Evolutionary conservation across 2,888 invertebrate species (phyloP).

Genomic region (Fabriciana adippe): DNA sequence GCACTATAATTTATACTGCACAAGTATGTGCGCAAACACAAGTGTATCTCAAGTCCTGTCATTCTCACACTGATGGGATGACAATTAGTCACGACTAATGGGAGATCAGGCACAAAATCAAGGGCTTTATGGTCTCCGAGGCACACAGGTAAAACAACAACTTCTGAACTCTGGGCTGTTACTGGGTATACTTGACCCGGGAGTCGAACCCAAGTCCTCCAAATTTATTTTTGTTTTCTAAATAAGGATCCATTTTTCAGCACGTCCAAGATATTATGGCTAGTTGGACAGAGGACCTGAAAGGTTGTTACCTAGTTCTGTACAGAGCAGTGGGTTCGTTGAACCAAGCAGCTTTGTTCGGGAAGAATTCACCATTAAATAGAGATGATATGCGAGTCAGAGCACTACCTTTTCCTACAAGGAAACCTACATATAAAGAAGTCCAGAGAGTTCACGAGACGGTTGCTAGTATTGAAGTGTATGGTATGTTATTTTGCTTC

Average conservation of each 20-base stretch:
- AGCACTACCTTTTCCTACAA: conserved; percentile 90
- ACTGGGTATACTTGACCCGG: conserved; percentile 7
- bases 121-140: too few relatives aligned
- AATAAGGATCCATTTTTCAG: conserved; percentile 64
- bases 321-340: conserved; percentile 88
- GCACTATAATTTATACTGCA: too few relatives aligned
- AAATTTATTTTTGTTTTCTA: neutral
- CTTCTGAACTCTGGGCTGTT: too few relatives aligned
- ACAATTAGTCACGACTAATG: too few relatives aligned
- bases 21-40: too few relatives aligned
- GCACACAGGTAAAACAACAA: too few relatives aligned
- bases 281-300: conserved; percentile 86
- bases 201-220: too few relatives aligned
- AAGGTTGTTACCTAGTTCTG: conserved; percentile 86
- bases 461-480: conserved; percentile 85
- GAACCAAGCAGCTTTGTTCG: conserved; percentile 88
- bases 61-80: too few relatives aligned
- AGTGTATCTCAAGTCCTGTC: too few relatives aligned
- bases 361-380: conserved; percentile 86
- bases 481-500: conserved; percentile 71
- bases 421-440: conserved; percentile 91
- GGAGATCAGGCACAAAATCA: too few relatives aligned
- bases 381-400: conserved; percentile 84
- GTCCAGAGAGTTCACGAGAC: conserved; percentile 88
- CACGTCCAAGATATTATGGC: conserved; percentile 88